A percentile compares a stretch with the other conserved stretches of the same genome.
Conservation (phyloP, 2,113 vertebrate genomes). For the Pedionomus torquatus region DNA sequence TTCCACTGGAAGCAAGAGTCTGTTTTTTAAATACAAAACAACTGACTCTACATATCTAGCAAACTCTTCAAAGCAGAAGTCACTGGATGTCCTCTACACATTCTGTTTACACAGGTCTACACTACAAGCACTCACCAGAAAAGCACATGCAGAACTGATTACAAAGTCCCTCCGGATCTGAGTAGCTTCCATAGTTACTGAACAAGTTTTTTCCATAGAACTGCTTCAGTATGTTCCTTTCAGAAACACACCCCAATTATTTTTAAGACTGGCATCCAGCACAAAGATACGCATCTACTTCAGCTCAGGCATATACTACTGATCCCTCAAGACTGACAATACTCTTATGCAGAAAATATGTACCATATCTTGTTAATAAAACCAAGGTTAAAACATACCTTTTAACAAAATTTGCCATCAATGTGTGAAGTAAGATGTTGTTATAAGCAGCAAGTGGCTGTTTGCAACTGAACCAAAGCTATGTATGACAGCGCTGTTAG, state of each 20-base stretch:
- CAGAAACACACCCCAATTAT: background rate
- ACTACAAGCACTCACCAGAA: background rate
- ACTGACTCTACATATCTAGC: background rate
- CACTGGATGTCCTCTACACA: fast-evolving
- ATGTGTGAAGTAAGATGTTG: background rate
- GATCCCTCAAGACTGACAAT: background rate
- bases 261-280: background rate
- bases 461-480: background rate
- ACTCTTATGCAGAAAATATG: background rate
- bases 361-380: background rate
- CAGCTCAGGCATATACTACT: background rate
- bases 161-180: background rate
- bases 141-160: background rate
- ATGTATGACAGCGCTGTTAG: background rate
- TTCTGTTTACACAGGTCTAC: fast-evolving
- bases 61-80: background rate
- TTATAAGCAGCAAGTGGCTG: background rate
- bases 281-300: background rate
- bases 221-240: background rate
- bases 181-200: background rate
- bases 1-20: background rate
- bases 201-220: background rate
- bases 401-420: background rate
- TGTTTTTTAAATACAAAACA: background rate
- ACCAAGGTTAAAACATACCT: background rate